Evolutionary conservation across 2,113 vertebrate genomes (phyloP).

Genomic region (Pollimyrus isidori): DNA sequence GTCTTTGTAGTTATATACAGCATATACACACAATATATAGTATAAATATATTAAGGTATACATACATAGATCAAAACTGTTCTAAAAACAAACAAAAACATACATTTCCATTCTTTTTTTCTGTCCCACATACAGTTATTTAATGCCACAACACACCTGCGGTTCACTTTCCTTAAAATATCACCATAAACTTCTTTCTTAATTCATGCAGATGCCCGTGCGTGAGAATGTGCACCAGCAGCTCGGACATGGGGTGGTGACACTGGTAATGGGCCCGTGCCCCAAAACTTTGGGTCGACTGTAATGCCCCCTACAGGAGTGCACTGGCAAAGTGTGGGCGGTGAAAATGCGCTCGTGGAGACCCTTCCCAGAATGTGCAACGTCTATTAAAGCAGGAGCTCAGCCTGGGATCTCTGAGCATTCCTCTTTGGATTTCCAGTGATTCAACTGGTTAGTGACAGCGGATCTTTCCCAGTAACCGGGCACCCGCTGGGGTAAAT

Average conservation of each 20-base stretch:
- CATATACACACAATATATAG: slow-evolving; percentile 42
- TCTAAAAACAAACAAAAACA: slow-evolving; percentile 27
- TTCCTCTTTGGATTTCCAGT: background rate
- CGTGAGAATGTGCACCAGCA: background rate
- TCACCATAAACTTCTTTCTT: background rate
- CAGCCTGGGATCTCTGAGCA: background rate
- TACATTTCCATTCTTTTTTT: slow-evolving; percentile 21
- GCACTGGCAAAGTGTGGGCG: background rate
- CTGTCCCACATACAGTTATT: slow-evolving; percentile 17
- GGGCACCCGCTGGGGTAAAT: background rate
- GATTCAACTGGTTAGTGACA: background rate
- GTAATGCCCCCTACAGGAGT: background rate
- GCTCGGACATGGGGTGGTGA: background rate
- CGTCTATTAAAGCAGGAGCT: background rate
- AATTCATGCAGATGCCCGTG: background rate
- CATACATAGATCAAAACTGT: slow-evolving; percentile 31
- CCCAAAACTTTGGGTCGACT: background rate
- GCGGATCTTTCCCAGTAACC: background rate
- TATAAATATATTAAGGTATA: slow-evolving; percentile 44
- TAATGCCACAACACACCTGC: slow-evolving; percentile 28
- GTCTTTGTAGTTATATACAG: slow-evolving; percentile 38
- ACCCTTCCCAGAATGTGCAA: background rate
- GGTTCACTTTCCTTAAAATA: background rate
- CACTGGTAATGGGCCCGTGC: background rate
- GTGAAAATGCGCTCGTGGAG: background rate